Percentiles rank a stretch among this genome's conserved stretches.
Evolutionary conservation across 1,140 invertebrate species (phyloP).

Genomic region (Trichoplusia ni): DNA sequence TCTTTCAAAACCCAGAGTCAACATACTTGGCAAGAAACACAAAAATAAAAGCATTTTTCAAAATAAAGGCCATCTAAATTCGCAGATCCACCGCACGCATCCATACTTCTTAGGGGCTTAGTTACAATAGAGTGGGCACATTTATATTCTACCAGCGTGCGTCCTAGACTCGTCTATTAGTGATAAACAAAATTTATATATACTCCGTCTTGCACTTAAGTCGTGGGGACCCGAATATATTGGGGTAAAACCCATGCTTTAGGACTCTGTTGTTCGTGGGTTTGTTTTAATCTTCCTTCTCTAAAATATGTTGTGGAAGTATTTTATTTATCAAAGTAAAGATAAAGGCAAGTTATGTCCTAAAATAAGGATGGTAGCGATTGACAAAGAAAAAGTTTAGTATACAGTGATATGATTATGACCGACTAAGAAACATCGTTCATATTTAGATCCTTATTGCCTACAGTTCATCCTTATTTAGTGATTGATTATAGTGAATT

Average conservation of each 20-base stretch:
- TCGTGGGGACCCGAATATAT: neutral
- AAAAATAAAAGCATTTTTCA: neutral
- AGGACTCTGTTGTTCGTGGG: neutral
- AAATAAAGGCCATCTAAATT: constrained; percentile 6
- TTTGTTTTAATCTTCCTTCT: no score
- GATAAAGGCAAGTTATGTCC: no score
- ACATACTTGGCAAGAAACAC: neutral
- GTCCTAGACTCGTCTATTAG: constrained; percentile 5
- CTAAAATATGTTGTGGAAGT: no score
- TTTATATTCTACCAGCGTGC: constrained; percentile 12
- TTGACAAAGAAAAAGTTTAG: no score
- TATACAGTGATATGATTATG: no score
- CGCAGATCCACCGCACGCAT: neutral
- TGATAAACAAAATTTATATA: constrained; percentile 24
- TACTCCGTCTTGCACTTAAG: constrained; percentile 16
- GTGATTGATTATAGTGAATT: no score
- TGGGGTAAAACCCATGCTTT: neutral
- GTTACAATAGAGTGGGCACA: constrained; percentile 3
- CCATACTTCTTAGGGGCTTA: constrained; percentile 8
- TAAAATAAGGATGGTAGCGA: no score
- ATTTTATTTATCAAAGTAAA: no score
- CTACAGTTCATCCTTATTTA: no score
- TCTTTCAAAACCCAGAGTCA: no score
- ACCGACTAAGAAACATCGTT: no score
- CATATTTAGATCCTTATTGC: no score